Evolutionary conservation across 2,113 vertebrate species (phyloP), one percentile per base, ranked within the genome.

Genomic region (Eurystomus gularis): DNA sequence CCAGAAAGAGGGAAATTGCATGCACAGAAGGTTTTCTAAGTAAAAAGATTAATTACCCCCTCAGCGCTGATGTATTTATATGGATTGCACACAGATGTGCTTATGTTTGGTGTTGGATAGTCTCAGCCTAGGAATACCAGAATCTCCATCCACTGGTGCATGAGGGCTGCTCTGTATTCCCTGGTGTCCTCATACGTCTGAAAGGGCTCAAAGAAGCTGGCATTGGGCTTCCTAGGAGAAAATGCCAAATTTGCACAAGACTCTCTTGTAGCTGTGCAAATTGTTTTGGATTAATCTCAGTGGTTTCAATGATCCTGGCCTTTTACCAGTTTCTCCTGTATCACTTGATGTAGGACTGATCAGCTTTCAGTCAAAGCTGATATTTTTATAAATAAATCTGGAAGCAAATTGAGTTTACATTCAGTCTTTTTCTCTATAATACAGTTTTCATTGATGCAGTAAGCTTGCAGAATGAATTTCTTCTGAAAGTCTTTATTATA

Each of bases 321-420:
- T 72, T 84, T 78, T 82, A 92, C 72, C 46, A 48, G 2, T 72
- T 86, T 79, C 25, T 81, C 10, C 25, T 55, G 39, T 78, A 7
- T 70, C 95, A 35, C 82, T 97, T 86, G 61, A 35, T 79, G 46
- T 49, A 93, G 21, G 28, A 90, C 79, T 76, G 89, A 93, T 83
- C 88, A 75, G 65, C 44, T 88, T 92, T 72, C 77, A 91, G 86
- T 76, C 72, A 96, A 93, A 96, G 48, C 66, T 60, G 88, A 49
- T 76, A 51, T 93, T 97, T 95, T 93, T 87, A 65, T 87, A 93
- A 95, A 94, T 92, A 88, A 94, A 96, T 94, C 92, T 93, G 75
- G 73, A 83, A 70, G 51, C 7, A 57, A 88, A 94, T n/a, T 8
- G 28, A 93, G 91, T 93, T 96, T 96, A 61, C 61, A 90, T 96